A percentile compares a stretch with the other conserved stretches of the same genome.
phyloP scores from a whole-genome alignment of 2,797 vertebrate genomes.

The Crypturellus tataupa region DNA sequence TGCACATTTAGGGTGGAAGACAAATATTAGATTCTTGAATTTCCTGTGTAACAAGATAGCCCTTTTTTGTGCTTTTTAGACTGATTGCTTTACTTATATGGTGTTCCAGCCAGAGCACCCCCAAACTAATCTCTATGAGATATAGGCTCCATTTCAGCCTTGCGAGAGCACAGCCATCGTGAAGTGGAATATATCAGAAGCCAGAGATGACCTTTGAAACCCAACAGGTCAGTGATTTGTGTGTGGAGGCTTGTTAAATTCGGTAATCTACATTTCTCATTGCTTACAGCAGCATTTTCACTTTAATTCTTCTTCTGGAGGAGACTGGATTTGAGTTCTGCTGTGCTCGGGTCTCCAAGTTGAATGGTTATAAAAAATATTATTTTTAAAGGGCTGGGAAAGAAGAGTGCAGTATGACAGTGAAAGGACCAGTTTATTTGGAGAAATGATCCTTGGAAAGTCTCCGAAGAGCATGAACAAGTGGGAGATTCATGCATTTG shows the following conservation, averaged over 20 bases:
- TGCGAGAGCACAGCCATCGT: background rate
- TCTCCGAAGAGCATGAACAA: background rate
- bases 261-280: background rate
- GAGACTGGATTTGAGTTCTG: background rate
- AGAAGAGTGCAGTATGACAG: accelerated
- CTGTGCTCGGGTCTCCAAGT: accelerated
- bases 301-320: background rate
- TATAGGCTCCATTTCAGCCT: background rate
- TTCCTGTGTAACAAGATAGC: background rate
- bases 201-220: background rate
- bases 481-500: accelerated
- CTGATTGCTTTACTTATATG: background rate
- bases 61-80: background rate
- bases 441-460: background rate
- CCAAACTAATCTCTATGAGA: background rate
- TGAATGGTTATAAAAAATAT: background rate
- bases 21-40: background rate
- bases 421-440: background rate
- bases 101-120: background rate
- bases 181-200: background rate
- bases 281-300: background rate
- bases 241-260: background rate
- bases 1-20: background rate
- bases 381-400: background rate
- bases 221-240: background rate